Evolutionary conservation across 2,113 vertebrate genomes (phyloP).

Genomic region (Fulmarus glacialis): DNA sequence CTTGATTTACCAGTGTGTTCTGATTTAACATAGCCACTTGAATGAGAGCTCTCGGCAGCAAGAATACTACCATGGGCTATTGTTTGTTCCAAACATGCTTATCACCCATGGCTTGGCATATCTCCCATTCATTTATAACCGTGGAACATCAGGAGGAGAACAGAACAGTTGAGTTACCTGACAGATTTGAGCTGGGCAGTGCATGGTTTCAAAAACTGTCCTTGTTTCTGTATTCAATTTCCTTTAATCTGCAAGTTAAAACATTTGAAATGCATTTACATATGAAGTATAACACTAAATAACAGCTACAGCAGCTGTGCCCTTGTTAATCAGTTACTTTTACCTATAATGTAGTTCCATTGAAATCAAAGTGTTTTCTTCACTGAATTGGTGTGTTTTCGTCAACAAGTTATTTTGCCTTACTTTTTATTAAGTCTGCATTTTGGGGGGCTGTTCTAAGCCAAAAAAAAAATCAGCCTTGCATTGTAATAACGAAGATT

Average conservation of each 20-base stretch:
- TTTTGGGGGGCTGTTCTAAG: not conserved
- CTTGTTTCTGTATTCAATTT: not conserved
- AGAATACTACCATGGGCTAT: not conserved
- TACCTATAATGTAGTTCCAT: not conserved
- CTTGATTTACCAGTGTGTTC: not conserved
- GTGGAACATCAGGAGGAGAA: not conserved
- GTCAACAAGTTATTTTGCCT: not conserved
- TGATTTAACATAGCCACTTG: not conserved
- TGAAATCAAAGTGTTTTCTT: not conserved
- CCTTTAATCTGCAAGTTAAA: not conserved
- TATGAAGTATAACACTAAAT: not conserved
- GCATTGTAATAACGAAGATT: not conserved
- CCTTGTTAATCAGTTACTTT: not conserved
- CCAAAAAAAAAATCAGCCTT: not conserved
- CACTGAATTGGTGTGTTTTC: not conserved
- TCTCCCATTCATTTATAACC: not conserved
- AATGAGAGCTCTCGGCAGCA: not conserved
- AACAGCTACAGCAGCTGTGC: not conserved
- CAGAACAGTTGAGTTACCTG: not conserved
- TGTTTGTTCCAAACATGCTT: not conserved
- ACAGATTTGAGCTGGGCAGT: not conserved
- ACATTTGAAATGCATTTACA: not conserved
- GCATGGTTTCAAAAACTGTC: not conserved
- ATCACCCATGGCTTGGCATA: not conserved
- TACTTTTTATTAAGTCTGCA: not conserved